Conservation (phyloP, 2,888 invertebrate species). For the Entomobrya proxima region DNA sequence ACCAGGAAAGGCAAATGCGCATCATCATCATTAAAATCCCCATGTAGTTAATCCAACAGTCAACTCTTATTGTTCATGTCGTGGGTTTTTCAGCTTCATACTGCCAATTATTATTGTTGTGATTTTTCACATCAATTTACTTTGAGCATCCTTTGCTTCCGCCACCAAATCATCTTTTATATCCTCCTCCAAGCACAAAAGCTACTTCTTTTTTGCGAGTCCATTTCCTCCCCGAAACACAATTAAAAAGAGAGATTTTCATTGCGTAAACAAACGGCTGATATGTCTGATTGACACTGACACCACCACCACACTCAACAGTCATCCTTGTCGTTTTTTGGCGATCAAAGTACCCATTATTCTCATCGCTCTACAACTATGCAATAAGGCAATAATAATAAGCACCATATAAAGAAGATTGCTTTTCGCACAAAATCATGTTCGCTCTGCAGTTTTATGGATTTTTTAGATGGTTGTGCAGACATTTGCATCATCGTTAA, state of each 20-base stretch:
- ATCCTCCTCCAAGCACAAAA: not conserved
- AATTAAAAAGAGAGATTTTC: not conserved
- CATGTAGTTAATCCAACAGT: not conserved
- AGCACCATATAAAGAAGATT: not conserved
- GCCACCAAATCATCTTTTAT: not conserved
- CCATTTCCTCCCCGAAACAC: not conserved
- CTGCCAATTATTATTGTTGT: not conserved
- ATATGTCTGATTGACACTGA: conserved; percentile 1
- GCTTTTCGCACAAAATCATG: not conserved
- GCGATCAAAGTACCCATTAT: not conserved
- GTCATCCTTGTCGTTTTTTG: not conserved
- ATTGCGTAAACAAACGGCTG: not conserved
- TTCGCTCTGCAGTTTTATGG: no score
- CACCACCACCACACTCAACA: not conserved
- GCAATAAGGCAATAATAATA: not conserved
- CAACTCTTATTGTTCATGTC: not conserved
- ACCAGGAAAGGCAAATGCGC: conserved; percentile 44
- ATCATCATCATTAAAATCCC: not conserved
- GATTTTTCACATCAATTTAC: not conserved
- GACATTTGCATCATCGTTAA: no score
- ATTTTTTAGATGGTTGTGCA: no score
- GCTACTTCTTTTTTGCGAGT: not conserved
- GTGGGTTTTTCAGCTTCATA: not conserved
- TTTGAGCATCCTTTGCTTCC: conserved; percentile 6
- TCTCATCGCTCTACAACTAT: not conserved